phyloP scores from a whole-genome alignment of 2,113 vertebrate genomes.

The Macrotus californicus region DNA sequence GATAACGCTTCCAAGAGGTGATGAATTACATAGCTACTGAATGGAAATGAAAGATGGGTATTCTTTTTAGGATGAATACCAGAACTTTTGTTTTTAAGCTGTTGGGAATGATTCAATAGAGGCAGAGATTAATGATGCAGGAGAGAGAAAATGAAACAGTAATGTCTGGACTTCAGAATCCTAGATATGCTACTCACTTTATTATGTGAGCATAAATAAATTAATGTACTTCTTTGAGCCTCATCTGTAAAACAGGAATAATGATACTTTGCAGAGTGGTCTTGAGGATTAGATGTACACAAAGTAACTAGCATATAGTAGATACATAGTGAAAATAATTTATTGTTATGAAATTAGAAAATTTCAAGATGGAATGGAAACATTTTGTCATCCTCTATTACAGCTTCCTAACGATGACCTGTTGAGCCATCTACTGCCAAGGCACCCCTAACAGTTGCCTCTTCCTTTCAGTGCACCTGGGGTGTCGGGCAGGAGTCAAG shows the following conservation, averaged over 20 bases:
- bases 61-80: slow-evolving; percentile 1
- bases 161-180: neutral
- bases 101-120: neutral
- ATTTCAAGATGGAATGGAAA: neutral
- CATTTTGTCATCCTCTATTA: neutral
- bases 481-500: neutral
- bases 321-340: neutral
- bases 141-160: neutral
- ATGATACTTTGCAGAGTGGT: neutral
- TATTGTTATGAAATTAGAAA: neutral
- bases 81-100: neutral
- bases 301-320: neutral
- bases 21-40: neutral
- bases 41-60: neutral
- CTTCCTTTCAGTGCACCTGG: neutral
- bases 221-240: neutral
- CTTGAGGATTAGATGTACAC: neutral
- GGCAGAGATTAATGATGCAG: neutral
- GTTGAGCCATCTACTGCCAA: neutral
- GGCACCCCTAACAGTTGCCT: neutral
- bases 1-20: neutral
- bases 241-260: neutral
- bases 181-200: neutral
- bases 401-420: neutral
- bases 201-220: neutral